A percentile compares a stretch with the other conserved stretches of the same genome.
These are phyloP conservation scores for Orthonychiurus folsomi DNA, from an alignment of 2,888 invertebrate species.

Conservation along the genomic window DNA sequence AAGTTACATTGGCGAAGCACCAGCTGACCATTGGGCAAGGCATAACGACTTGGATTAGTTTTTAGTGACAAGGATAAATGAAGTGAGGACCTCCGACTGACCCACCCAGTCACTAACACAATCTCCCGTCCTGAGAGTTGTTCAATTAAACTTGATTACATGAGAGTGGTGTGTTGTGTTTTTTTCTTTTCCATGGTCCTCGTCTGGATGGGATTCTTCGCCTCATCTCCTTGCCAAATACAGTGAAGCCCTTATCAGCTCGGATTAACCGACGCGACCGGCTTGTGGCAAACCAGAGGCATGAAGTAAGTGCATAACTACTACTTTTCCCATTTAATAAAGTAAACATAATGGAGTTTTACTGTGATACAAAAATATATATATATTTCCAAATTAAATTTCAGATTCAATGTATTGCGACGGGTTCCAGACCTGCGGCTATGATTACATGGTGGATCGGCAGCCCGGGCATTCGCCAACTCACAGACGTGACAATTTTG, in stretches of 20 bases:
- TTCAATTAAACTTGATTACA: conserved; percentile 14
- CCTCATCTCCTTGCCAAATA: not conserved
- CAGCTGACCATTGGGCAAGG: not conserved
- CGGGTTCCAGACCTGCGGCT: conserved; percentile 38
- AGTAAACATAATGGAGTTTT: too few species aligned
- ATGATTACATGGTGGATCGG: conserved; percentile 41
- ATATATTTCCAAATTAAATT: too few species aligned
- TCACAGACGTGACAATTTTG: conserved; percentile 40
- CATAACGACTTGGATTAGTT: not conserved
- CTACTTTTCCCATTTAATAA: too few species aligned
- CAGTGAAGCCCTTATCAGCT: conserved; percentile 39
- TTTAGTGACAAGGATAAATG: not conserved
- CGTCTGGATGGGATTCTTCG: conserved; percentile 15
- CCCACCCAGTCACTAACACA: not conserved
- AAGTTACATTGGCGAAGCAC: too few species aligned
- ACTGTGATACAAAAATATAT: too few species aligned
- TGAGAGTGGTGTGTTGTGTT: conserved; percentile 4
- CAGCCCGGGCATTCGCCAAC: conserved; percentile 30
- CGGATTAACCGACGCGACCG: conserved; percentile 34
- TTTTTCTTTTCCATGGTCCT: conserved; percentile 5
- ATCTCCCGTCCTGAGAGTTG: not conserved
- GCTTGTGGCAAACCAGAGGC: conserved; percentile 39
- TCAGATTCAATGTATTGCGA: conserved; percentile 40
- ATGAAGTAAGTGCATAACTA: too few species aligned
- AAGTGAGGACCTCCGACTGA: not conserved